Base-by-base conservation (phyloP, 2,797 vertebrate genomes). In the Myotis pilosus region DNA sequence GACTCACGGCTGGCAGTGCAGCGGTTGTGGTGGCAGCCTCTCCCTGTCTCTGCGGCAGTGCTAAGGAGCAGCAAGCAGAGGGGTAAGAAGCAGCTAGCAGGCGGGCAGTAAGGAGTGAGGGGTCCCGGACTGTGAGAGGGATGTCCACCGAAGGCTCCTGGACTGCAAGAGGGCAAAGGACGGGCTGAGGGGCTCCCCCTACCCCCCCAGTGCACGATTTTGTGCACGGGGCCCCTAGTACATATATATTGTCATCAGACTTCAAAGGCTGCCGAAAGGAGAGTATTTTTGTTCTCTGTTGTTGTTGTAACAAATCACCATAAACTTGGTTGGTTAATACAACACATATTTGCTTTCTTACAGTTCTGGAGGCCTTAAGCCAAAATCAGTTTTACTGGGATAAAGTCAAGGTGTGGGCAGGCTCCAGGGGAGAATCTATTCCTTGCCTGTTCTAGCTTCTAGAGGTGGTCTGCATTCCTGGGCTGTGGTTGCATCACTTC, bases 241-340 rank as follows among this genome's bases (percentile, higher is more conserved):
- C 55, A n/a, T 38, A 62, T 72, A 72, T 13, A 25, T 71, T 84
- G 17, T 82, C 53, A 60, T 30, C 47, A 75, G 49, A 49, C 15
- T 88, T 92, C 53, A 88, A 84, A 91, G 60, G 72, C 25, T 53
- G 6, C 33, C 66, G 84, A 60, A 38, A 60, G 30, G 68, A 89
- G 72, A 64, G 28, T 49, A 1, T 87, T 44, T 41, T 89, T 15
- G 57, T 72, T 90, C 90, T 76, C 69, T 41, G 15, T 28, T 33
- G 41, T 38, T 82, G 57, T 6, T 81, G 16, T 81, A 81, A 90
- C 28, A 84, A 88, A 71, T 66, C 51, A 55, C 74, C 49, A 64
- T 55, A 66, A 66, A 82, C 23, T 62, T 76, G 47, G 33, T 94
- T 47, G 8, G 33, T 47, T 82, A 44, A 81, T 62, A 64, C 28